phyloP scores from a whole-genome alignment of 2,888 invertebrate genomes.

The Drosophila prostipennis region DNA sequence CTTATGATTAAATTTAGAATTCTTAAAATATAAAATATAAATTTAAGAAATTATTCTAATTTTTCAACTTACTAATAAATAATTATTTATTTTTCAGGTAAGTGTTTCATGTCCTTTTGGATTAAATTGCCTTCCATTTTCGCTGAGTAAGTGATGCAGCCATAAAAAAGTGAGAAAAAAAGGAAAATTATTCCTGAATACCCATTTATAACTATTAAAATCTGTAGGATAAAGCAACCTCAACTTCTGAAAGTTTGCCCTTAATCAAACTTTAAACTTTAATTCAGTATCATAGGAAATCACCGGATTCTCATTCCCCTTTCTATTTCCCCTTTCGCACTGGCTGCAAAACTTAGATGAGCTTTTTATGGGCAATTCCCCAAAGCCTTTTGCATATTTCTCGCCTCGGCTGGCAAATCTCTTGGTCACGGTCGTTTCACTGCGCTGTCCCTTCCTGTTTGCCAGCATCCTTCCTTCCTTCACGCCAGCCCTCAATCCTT shows the following conservation, averaged over 20 bases:
- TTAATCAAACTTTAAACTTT: constrained; percentile 23
- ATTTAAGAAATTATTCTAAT: not conserved
- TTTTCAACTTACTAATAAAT: not conserved
- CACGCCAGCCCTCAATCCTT: constrained; percentile 32
- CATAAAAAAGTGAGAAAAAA: not conserved
- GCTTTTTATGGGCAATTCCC: constrained; percentile 34
- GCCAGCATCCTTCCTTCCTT: constrained; percentile 27
- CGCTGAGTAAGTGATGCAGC: constrained; percentile 15
- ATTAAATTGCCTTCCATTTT: not conserved
- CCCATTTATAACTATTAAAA: not conserved
- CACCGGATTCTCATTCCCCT: not conserved
- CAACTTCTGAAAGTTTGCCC: constrained; percentile 1
- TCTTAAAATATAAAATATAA: not conserved
- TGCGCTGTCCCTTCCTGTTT: constrained; percentile 57
- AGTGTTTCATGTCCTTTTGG: constrained; percentile 39
- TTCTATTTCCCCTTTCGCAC: constrained; percentile 4
- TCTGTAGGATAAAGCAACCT: not conserved
- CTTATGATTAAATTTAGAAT: not conserved
- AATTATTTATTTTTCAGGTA: constrained; percentile 47
- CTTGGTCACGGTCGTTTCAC: constrained; percentile 58
- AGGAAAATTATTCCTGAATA: not conserved
- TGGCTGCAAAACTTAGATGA: constrained; percentile 28
- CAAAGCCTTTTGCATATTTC: constrained; percentile 43
- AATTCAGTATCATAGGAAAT: not conserved
- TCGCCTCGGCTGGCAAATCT: constrained; percentile 45